A percentile compares a stretch with the other conserved stretches of the same genome.
phyloP scores from a whole-genome alignment of 1,140 invertebrate species.

The Trichomalopsis sarcophagae region DNA sequence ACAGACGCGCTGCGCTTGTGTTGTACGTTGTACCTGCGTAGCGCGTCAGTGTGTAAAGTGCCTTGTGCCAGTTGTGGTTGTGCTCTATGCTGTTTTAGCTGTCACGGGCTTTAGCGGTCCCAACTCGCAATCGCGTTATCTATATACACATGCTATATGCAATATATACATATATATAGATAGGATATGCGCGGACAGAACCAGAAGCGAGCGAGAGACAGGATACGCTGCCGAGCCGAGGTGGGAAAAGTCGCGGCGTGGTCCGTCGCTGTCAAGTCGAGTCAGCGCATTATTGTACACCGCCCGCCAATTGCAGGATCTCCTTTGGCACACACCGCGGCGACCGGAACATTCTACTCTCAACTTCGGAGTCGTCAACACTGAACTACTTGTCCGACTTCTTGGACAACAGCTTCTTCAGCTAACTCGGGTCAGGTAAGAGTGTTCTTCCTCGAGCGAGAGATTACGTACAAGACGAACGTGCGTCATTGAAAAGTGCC shows the following conservation, averaged over 20 bases:
- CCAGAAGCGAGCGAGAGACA: not conserved
- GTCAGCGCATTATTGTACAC: constrained; percentile 27
- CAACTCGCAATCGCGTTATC: too few relatives aligned
- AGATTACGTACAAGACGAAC: not conserved
- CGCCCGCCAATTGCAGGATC: constrained; percentile 5
- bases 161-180: too few relatives aligned
- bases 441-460: not conserved
- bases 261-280: constrained; percentile 38
- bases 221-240: not conserved
- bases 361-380: not conserved
- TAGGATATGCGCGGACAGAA: not conserved
- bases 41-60: too few relatives aligned
- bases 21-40: too few relatives aligned
- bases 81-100: too few relatives aligned
- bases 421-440: not conserved
- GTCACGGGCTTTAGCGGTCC: too few relatives aligned
- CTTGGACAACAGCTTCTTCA: not conserved
- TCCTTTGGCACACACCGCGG: not conserved
- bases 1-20: too few relatives aligned
- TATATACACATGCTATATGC: too few relatives aligned
- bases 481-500: not conserved
- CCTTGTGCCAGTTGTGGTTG: too few relatives aligned
- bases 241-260: constrained; percentile 19
- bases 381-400: not conserved
- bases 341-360: not conserved